Conservation (phyloP, 2,113 vertebrate species). For the Eudyptes chrysolophus region DNA sequence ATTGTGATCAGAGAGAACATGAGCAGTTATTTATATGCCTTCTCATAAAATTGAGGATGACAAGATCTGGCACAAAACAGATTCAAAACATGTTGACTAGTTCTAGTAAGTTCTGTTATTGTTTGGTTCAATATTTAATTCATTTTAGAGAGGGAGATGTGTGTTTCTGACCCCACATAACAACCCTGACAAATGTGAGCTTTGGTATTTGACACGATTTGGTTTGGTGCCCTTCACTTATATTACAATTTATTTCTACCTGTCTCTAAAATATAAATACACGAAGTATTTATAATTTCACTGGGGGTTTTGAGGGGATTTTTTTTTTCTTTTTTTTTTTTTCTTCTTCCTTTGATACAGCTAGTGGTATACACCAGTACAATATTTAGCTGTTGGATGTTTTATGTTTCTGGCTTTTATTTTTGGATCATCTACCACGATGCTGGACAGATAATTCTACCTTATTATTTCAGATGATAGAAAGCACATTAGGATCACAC, state of each 20-base stretch:
- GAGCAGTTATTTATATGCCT: background rate
- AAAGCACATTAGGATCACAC: background rate
- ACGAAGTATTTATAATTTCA: background rate
- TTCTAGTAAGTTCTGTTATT: background rate
- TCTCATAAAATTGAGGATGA: background rate
- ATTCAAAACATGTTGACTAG: background rate
- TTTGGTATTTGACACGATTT: background rate
- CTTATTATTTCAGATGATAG: background rate
- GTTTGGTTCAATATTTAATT: background rate
- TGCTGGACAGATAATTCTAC: background rate
- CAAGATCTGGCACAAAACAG: background rate
- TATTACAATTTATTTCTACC: background rate
- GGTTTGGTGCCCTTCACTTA: background rate
- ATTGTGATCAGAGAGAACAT: background rate
- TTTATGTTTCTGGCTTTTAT: background rate
- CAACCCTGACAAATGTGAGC: background rate
- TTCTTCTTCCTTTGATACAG: background rate
- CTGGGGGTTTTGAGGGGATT: background rate
- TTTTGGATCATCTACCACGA: background rate
- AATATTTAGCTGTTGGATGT: background rate
- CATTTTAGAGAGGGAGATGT: background rate
- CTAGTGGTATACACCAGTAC: background rate
- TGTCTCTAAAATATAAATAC: background rate
- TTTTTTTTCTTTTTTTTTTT: fast-evolving
- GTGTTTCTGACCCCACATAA: background rate